These are phyloP conservation scores for Ptychadena robeensis DNA, from an alignment of 2,797 vertebrate genomes.

Conservation along the genomic window DNA sequence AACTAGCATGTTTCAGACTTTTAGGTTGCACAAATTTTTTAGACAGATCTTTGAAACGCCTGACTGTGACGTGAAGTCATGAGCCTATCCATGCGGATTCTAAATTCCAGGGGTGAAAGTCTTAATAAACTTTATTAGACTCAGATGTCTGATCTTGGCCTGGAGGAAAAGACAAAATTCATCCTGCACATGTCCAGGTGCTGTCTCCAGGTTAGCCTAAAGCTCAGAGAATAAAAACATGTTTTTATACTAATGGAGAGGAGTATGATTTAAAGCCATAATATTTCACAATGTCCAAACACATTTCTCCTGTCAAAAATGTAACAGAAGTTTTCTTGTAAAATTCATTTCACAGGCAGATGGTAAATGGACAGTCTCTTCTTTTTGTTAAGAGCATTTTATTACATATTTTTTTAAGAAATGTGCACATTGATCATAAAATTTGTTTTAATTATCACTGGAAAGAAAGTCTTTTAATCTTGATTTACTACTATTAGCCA, in stretches of 20 bases:
- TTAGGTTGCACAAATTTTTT: background rate
- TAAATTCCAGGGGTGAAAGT: constrained; percentile 23
- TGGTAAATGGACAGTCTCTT: background rate
- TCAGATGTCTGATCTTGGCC: constrained; percentile 33
- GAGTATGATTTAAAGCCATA: constrained; percentile 34
- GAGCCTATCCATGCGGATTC: background rate
- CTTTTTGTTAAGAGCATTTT: background rate
- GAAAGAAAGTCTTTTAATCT: no score
- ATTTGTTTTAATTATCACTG: no score
- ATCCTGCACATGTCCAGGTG: constrained; percentile 33
- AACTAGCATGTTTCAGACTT: background rate
- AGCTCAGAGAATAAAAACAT: constrained; percentile 8
- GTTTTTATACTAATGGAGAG: constrained; percentile 3
- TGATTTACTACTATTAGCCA: no score
- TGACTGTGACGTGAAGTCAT: constrained; percentile 25
- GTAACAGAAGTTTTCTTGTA: background rate
- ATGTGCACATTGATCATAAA: no score
- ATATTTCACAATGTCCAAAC: background rate
- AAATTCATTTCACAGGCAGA: background rate
- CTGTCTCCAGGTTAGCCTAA: constrained; percentile 9
- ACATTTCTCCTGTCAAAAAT: constrained; percentile 9
- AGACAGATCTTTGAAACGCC: background rate
- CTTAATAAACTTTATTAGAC: constrained; percentile 14
- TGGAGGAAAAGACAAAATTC: constrained; percentile 33
- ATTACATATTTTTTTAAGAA: no score